Base-by-base conservation (phyloP, 2,797 vertebrate species). In the Gambelia wislizenii region DNA sequence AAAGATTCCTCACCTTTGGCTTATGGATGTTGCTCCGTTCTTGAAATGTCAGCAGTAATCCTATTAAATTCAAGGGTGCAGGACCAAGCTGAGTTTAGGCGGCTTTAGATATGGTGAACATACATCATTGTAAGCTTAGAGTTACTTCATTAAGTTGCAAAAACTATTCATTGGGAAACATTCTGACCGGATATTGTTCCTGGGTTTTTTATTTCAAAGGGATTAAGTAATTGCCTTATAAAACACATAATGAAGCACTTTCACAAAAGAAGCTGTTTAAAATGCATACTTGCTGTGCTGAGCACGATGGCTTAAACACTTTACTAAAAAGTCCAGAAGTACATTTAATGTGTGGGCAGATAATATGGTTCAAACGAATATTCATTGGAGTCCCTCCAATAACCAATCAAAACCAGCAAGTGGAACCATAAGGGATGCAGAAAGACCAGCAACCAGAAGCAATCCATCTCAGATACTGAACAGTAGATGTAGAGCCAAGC, bases 241-340 rank as follows among this genome's bases (percentile, higher is more conserved):
- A 90, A 91, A 89, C 92, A 72, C 93, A 56, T 42, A 93, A 90
- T 93, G n/a, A 80, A 59, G 88, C 2, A 3, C 81, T 90, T 91
- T 93, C 75, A 75, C 30, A 64, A 72, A 96, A 78, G 52, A 93
- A 16, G 25, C 89, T 83, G 72, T 92, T 96, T 96, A 81, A 84
- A 88, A 77, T 93, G 81, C 89, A 72, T 49, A 7, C 76, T 49
- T 89, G 94, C 91, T 94, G 76, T 79, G 69, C 59, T 91, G 44
- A 94, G 94, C 95, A 91, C 16, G 1, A 20, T 69, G 36, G 91
- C 94, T 90, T 93, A 67, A 80, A 89, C 36, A 94, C 89, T 93
- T 86, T 89, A 80, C 70, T 91, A 44, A 30, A 75, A 75, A 82
- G 59, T 93, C 96, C 90, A 49, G 77, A 36, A 92, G 86, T 92